Evolutionary conservation across 1,140 invertebrate species (phyloP), one percentile per base, ranked within the genome.

Genomic region (Pseudomyrmex flavicornis): DNA sequence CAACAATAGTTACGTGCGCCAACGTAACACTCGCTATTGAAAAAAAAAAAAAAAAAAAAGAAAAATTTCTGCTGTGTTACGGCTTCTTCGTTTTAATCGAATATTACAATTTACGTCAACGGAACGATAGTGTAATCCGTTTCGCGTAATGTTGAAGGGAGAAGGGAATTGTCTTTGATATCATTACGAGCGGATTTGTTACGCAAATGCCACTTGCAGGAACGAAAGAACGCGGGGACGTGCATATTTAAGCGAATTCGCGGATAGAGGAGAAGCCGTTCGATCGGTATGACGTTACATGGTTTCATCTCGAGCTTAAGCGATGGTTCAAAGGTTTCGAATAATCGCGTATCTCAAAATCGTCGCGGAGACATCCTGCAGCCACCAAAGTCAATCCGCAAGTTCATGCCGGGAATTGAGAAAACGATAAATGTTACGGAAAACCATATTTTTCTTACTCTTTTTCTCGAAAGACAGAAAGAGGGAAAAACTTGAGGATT

Each of bases 261-360:
- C 56, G 35, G 8, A 35, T 59, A 35, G 54, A 17, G 12, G 62
- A 68, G 74, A 77, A 77, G 74, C 74, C 74, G 54, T 54, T 77
- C 26, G 48, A 66, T 54, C 74, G 8, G 13, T 68, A 77, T 68
- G 74, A 68, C 54, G 74, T 77, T 77, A 77, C 74, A 77, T 68
- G 74, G 74, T 77, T 77, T 77, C 74, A 52, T 77, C 62, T 68
- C 58, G 46, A 75, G 73, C 59, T 75, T 77, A 77, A 77, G 62
- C 35, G 5, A 35, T 35, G 65, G 63, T 68, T 77, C 68, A 63
- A 77, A 68, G 74, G 74, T 54, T 77, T 77, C 74, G 26, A 52
- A 44, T 35, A 9, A 15, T 68, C 74, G 35, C 35, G 26, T 68
- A 68, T 44, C 62, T 68, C 22, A 15, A 77, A 77, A 54, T 77